These are phyloP conservation scores for Acestrorhynchus altus DNA, from an alignment of 2,797 vertebrate species.

Conservation along the genomic window DNA sequence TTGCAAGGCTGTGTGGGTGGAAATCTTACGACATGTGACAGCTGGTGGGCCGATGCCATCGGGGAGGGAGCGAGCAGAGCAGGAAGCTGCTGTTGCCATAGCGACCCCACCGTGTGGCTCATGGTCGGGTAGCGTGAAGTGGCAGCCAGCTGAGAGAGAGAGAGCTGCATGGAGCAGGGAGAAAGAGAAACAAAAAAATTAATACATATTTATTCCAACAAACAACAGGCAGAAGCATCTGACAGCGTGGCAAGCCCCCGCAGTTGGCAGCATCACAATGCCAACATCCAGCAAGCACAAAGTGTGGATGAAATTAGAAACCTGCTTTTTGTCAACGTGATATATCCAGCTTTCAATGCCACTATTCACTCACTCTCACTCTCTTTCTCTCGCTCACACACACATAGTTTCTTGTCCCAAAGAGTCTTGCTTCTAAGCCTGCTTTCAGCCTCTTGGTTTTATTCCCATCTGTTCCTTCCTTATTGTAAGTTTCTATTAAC, in stretches of 20 bases:
- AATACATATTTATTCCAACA: slow-evolving; percentile 46
- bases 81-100: slow-evolving; percentile 68
- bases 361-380: not conserved
- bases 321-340: slow-evolving; percentile 33
- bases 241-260: slow-evolving; percentile 39
- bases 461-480: not conserved
- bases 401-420: slow-evolving; percentile 20
- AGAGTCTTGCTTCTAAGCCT: slow-evolving; percentile 16
- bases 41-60: slow-evolving; percentile 77
- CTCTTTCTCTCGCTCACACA: not conserved
- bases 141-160: slow-evolving; percentile 86
- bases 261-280: slow-evolving; percentile 36
- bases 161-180: slow-evolving; percentile 77
- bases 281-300: slow-evolving; percentile 45
- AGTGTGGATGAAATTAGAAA: slow-evolving; percentile 50
- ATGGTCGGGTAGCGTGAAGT: slow-evolving; percentile 74
- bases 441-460: not conserved
- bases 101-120: slow-evolving; percentile 65
- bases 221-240: slow-evolving; percentile 35
- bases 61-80: slow-evolving; percentile 73
- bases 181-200: slow-evolving; percentile 31
- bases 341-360: slow-evolving; percentile 25
- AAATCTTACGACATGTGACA: slow-evolving; percentile 81
- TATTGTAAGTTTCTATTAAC: slow-evolving; percentile 28
- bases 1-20: slow-evolving; percentile 59